These are phyloP conservation scores for Argyresthia goedartella DNA, from an alignment of 2,888 invertebrate species.

Conservation along the genomic window DNA sequence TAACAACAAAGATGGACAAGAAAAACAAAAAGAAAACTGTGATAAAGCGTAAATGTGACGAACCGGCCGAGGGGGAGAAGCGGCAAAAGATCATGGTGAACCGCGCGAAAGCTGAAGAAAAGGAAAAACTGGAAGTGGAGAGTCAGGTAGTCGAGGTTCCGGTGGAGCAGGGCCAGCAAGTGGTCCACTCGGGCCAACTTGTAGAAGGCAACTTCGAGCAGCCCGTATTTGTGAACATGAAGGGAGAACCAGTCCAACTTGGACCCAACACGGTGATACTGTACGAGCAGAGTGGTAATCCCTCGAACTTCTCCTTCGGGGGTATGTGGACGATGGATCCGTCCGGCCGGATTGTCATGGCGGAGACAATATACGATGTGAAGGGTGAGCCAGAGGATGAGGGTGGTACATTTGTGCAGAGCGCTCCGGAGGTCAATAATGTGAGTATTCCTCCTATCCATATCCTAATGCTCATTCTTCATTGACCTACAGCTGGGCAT, in stretches of 20 bases:
- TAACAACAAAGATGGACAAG: conserved; percentile 58
- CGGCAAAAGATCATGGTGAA: conserved; percentile 53
- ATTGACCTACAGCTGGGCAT: too few relatives aligned
- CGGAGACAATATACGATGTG: conserved; percentile 63
- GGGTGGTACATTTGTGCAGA: conserved; percentile 49
- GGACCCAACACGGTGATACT: conserved; percentile 64
- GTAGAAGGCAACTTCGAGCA: conserved; percentile 64
- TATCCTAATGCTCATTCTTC: too few relatives aligned
- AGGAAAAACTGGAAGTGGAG: conserved; percentile 54
- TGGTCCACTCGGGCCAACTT: conserved; percentile 57
- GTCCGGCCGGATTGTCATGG: conserved; percentile 63
- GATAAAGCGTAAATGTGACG: conserved; percentile 61
- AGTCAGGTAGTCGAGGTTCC: conserved; percentile 61
- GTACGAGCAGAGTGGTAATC: conserved; percentile 60
- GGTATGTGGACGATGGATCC: conserved; percentile 68
- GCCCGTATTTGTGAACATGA: conserved; percentile 65
- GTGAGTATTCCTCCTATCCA: conserved; percentile 26
- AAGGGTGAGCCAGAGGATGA: conserved; percentile 64
- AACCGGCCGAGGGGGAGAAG: conserved; percentile 46
- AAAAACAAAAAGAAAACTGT: conserved; percentile 64
- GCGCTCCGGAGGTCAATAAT: conserved; percentile 45
- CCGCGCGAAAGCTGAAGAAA: conserved; percentile 41
- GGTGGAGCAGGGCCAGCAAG: conserved; percentile 57
- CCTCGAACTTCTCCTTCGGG: conserved; percentile 59
- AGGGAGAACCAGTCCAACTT: conserved; percentile 60